These are phyloP conservation scores for Blennius ocellaris DNA, from an alignment of 2,113 vertebrate genomes.

Conservation along the genomic window DNA sequence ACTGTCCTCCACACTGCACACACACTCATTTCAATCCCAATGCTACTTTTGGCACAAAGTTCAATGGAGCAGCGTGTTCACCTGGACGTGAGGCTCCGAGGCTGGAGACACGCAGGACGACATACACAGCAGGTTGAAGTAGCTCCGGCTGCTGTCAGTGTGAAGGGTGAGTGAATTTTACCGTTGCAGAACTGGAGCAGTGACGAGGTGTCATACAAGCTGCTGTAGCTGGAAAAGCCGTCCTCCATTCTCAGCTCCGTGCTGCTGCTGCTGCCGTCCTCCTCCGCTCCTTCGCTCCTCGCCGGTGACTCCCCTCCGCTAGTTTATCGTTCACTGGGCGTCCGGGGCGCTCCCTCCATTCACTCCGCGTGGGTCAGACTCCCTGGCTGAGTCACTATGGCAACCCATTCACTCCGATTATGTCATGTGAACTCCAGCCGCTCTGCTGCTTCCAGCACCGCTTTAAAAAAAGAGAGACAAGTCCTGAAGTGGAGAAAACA, in stretches of 20 bases:
- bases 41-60: not conserved
- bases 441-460: conserved; percentile 31
- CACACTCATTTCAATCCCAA: not conserved
- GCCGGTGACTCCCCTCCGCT: conserved; percentile 70
- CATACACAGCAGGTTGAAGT: not conserved
- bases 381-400: conserved; percentile 92
- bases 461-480: conserved; percentile 7
- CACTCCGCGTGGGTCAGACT: conserved; percentile 85
- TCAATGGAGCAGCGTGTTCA: not conserved
- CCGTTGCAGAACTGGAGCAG: conserved; percentile 98
- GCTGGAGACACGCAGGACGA: conserved; percentile 23
- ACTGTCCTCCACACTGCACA: not conserved
- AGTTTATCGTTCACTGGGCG: conserved; percentile 77
- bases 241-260: conserved; percentile 91
- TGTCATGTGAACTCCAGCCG: conserved; percentile 78
- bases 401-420: conserved; percentile 88
- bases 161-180: conserved; percentile 74
- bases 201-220: conserved; percentile 97
- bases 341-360: conserved; percentile 78
- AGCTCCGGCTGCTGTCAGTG: no score
- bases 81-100: not conserved
- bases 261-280: conserved; percentile 67
- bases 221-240: conserved; percentile 93
- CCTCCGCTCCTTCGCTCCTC: conserved; percentile 31
- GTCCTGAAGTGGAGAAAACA: conserved; percentile 53